Evolutionary conservation across 2,797 vertebrate species (phyloP).

Genomic region (Syncerus caffer): DNA sequence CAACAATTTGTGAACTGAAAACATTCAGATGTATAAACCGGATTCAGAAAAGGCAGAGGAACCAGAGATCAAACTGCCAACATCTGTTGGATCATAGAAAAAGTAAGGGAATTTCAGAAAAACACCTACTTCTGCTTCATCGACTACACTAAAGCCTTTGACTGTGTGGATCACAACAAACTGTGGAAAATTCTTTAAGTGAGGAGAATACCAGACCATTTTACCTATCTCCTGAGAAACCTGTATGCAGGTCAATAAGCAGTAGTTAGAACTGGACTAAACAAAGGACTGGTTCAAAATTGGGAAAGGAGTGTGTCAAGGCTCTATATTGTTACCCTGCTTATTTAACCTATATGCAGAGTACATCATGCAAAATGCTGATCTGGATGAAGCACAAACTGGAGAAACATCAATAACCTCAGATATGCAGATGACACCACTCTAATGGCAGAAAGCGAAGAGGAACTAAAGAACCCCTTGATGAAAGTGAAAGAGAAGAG

Average conservation of each 20-base stretch:
- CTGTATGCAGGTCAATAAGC: neutral
- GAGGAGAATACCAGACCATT: neutral
- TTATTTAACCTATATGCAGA: neutral
- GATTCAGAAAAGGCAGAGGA: neutral
- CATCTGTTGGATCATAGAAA: neutral
- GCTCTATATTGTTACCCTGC: neutral
- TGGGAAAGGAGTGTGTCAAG: neutral
- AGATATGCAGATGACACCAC: neutral
- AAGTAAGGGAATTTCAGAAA: neutral
- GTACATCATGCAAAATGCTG: neutral
- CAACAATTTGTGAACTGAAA: neutral
- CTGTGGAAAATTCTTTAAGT: neutral
- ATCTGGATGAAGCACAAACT: neutral
- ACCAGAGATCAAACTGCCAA: neutral
- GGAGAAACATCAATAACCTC: neutral
- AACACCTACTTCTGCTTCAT: neutral
- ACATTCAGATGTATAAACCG: neutral
- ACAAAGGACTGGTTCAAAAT: neutral
- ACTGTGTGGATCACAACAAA: neutral
- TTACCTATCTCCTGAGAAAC: neutral
- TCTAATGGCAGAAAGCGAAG: neutral
- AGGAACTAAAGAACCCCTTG: neutral
- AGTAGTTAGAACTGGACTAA: neutral
- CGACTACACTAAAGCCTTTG: neutral
- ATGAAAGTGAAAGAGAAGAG: neutral